A percentile compares a stretch with the other conserved stretches of the same genome.
phyloP scores from a whole-genome alignment of 2,113 vertebrate species.

The Alethe castanea region DNA sequence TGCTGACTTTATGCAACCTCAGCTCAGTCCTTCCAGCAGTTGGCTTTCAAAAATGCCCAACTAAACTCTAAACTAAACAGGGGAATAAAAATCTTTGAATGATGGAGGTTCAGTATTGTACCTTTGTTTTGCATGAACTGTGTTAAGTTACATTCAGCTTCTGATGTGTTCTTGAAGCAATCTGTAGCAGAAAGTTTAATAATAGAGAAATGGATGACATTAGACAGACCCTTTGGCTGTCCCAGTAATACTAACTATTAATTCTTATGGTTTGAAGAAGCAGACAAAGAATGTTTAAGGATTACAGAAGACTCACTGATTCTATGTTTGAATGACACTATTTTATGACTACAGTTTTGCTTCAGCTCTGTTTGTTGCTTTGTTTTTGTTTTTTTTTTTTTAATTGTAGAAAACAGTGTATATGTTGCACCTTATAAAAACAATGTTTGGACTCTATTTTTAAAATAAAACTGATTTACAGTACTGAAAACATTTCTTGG shows the following conservation, averaged over 20 bases:
- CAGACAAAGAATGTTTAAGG: conserved; percentile 6
- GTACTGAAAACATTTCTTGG: neutral
- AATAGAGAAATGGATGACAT: neutral
- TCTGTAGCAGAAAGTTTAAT: neutral
- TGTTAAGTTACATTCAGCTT: conserved; percentile 16
- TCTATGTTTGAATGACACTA: conserved; percentile 5
- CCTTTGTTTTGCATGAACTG: conserved; percentile 34
- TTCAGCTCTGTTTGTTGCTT: neutral
- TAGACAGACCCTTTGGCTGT: conserved; percentile 4
- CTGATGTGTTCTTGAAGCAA: neutral
- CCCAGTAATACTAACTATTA: neutral
- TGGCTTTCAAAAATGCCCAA: neutral
- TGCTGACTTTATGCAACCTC: neutral
- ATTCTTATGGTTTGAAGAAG: neutral
- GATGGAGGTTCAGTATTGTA: neutral
- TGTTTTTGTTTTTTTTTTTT: neutral
- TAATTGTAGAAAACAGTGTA: conserved; percentile 22
- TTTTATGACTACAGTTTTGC: neutral
- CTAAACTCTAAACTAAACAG: neutral
- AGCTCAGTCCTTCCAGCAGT: neutral
- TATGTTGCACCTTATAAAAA: conserved; percentile 58
- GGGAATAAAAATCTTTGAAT: neutral
- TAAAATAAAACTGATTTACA: conserved; percentile 58
- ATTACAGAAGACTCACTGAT: neutral
- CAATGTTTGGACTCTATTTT: conserved; percentile 65